These are phyloP conservation scores for Myrmecophaga tridactyla DNA, from an alignment of 2,113 vertebrate genomes.

Conservation along the genomic window DNA sequence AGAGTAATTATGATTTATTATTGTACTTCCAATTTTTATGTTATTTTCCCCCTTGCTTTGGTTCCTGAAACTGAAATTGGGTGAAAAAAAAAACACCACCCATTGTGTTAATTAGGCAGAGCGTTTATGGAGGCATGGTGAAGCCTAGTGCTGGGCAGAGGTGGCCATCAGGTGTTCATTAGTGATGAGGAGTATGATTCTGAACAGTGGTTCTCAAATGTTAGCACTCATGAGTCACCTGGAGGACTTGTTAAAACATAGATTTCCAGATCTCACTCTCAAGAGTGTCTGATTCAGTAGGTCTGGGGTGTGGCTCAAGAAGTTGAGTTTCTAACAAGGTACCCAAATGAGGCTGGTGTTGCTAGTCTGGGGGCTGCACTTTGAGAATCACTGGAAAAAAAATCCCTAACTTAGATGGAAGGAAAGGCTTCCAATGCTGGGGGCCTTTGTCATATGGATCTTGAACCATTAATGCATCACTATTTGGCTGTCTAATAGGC, in stretches of 20 bases:
- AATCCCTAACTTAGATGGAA: neutral
- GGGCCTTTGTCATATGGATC: neutral
- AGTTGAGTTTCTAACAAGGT: neutral
- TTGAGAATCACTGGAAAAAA: neutral
- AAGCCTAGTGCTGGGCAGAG: neutral
- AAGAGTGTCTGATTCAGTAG: neutral
- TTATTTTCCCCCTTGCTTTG: neutral
- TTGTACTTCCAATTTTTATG: neutral
- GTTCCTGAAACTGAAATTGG: neutral
- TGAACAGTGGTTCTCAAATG: neutral
- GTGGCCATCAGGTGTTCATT: neutral
- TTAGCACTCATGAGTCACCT: neutral
- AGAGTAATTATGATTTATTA: neutral
- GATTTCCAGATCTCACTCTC: neutral
- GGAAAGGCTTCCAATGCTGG: neutral
- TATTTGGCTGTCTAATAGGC: neutral
- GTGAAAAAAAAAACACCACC: neutral
- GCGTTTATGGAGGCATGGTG: neutral
- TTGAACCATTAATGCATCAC: neutral
- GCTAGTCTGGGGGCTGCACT: neutral
- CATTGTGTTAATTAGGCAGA: neutral
- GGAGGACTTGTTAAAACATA: neutral
- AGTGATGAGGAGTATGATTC: neutral
- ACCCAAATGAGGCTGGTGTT: neutral
- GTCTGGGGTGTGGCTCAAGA: neutral